Evolutionary conservation across 2,888 invertebrate genomes (phyloP).

Genomic region (Ditula angustiorana): DNA sequence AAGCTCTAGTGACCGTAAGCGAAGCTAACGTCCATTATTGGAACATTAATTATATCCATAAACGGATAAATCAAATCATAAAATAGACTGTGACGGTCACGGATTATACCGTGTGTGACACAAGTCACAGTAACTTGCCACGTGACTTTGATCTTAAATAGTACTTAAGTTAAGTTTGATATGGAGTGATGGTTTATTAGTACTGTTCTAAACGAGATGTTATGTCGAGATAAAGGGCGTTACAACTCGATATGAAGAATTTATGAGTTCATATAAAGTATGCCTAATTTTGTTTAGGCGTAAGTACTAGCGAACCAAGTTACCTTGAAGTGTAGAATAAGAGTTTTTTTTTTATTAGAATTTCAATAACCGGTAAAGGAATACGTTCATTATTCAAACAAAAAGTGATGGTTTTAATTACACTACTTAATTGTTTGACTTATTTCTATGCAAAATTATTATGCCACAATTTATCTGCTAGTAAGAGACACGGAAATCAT

Average conservation of each 20-base stretch:
- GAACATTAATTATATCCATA: slow-evolving; percentile 2
- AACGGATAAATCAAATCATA: background rate
- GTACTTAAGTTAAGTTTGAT: background rate
- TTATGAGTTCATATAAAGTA: background rate
- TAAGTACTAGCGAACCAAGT: too few relatives aligned
- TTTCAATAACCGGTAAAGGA: too few relatives aligned
- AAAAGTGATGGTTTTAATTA: too few relatives aligned
- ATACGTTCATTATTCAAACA: too few relatives aligned
- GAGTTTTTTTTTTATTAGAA: too few relatives aligned
- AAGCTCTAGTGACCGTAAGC: background rate
- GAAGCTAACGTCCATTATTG: background rate
- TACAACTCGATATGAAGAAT: background rate
- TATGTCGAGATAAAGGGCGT: background rate
- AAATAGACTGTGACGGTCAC: background rate
- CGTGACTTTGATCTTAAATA: background rate
- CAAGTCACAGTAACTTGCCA: background rate
- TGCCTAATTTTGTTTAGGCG: too few relatives aligned
- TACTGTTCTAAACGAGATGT: background rate
- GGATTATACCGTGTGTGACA: background rate
- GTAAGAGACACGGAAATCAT: too few relatives aligned
- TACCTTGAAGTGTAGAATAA: too few relatives aligned
- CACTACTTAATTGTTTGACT: too few relatives aligned
- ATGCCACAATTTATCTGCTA: too few relatives aligned
- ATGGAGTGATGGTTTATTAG: background rate
- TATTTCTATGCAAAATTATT: too few relatives aligned